Evolutionary conservation across 2,113 vertebrate genomes (phyloP), one percentile per base, ranked within the genome.

Genomic region (Pithys albifrons): DNA sequence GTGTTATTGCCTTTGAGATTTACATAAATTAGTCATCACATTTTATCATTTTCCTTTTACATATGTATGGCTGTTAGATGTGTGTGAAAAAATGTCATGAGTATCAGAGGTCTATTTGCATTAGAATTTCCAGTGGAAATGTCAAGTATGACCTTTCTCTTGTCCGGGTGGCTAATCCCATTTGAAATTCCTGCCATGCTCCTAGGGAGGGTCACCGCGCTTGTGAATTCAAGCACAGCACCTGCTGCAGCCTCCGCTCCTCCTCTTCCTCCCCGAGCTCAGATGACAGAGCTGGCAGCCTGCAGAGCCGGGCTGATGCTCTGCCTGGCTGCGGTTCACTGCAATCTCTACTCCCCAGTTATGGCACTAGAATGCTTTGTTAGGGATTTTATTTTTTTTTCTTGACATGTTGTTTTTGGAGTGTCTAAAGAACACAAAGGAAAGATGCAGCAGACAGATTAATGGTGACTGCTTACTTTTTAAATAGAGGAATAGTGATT

Each of bases 121-220:
- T 98, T 98, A 97, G 97, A 97, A 98, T 98, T 98, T 98, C 97
- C 97, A 98, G 97, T 98, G 98, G 98, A 98, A 98, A 98, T 98
- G 97, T 97, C 97, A 97, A 98, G 97, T 97, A 93, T 98, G 98
- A 98, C 97, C 98, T 98, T 97, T 97, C 96, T 82, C 97, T 98
- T 98, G 98, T 98, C 90, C 19, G 97, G 95, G 97, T 97, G 97
- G 97, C 94, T 98, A 98, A 98, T 98, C 98, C 97, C 96, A 97
- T 98, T 98, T 98, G 95, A 97, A 97, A 98, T 97, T 97, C 97
- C 95, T 95, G 97, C 98, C 96, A 81, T 94, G 93, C 97, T 97
- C 97, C 96, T 77, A 93, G 52, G 35, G 97, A 97, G 97, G 98
- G 97, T 98, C 97, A 94, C 95, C 14, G 81, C 6, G 35, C 95